These are phyloP conservation scores for Alloscopus bannaensis DNA, from an alignment of 2,888 invertebrate species.

Conservation along the genomic window DNA sequence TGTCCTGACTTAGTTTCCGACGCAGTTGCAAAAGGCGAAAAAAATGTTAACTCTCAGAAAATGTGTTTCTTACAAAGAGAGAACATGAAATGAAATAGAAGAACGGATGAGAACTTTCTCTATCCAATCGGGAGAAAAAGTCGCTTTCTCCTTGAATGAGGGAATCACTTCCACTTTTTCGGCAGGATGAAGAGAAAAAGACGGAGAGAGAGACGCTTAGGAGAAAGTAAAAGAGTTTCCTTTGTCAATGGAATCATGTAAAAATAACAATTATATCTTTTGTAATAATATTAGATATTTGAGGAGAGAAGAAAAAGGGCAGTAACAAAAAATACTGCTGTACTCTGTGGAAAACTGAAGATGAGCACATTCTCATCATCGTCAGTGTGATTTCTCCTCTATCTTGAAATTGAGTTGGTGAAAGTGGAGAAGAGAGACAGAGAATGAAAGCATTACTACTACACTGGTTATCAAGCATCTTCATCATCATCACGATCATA, in stretches of 20 bases:
- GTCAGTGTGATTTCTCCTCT: conserved; percentile 16
- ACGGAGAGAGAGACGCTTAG: not conserved
- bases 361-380: conserved; percentile 20
- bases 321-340: not conserved
- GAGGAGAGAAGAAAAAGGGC: not conserved
- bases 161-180: no score
- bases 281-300: conserved; percentile 11
- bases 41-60: no score
- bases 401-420: conserved; percentile 17
- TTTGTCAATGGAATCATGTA: conserved; percentile 8
- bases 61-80: not conserved
- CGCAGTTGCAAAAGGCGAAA: no score
- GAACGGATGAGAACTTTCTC: not conserved
- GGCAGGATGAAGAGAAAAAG: conserved; percentile 1
- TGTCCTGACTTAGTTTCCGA: no score
- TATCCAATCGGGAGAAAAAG: not conserved
- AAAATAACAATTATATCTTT: conserved; percentile 22
- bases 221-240: not conserved
- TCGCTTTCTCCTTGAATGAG: not conserved
- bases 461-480: conserved; percentile 15
- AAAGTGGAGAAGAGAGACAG: conserved; percentile 1
- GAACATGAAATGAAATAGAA: not conserved
- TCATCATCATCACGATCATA: not conserved
- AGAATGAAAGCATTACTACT: not conserved
- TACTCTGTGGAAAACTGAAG: not conserved